phyloP scores from a whole-genome alignment of 2,888 invertebrate genomes.

The Eretmocerus hayati region DNA sequence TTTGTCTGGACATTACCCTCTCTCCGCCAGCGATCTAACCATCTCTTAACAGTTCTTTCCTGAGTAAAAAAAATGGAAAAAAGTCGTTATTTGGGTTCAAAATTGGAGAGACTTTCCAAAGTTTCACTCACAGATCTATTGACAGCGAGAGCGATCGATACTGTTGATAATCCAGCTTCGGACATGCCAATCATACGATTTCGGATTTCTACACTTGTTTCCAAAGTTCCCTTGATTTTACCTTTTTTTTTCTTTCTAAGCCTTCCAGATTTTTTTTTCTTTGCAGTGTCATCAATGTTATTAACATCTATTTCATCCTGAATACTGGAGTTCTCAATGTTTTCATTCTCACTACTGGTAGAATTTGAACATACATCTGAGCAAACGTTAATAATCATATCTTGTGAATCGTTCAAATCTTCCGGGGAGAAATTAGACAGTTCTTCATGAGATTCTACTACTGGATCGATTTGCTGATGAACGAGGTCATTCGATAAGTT shows the following conservation, averaged over 20 bases:
- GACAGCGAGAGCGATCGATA: constrained; percentile 43
- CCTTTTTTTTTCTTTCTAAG: constrained; percentile 40
- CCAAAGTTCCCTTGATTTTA: constrained; percentile 43
- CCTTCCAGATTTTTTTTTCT: constrained; percentile 9
- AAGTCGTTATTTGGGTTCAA: background rate
- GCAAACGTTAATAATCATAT: constrained; percentile 19
- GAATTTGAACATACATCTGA: constrained; percentile 29
- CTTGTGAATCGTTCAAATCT: constrained; percentile 14
- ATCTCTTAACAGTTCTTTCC: constrained; percentile 44
- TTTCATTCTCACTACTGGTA: constrained; percentile 31
- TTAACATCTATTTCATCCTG: constrained; percentile 26
- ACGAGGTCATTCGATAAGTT: no score
- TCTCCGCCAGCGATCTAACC: constrained; percentile 44
- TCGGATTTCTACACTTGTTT: constrained; percentile 43
- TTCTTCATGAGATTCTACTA: constrained; percentile 24
- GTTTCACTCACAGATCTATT: constrained; percentile 38
- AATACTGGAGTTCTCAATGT: constrained; percentile 28
- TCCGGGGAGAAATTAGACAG: constrained; percentile 9
- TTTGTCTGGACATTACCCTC: constrained; percentile 45
- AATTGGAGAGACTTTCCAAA: background rate
- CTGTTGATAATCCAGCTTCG: constrained; percentile 42
- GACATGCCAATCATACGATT: constrained; percentile 46
- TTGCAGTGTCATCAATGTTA: constrained; percentile 14
- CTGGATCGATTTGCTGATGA: constrained; percentile 29
- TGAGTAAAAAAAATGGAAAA: no score